Conservation (phyloP, 2,797 vertebrate genomes). For the Babyrousa celebensis region DNA sequence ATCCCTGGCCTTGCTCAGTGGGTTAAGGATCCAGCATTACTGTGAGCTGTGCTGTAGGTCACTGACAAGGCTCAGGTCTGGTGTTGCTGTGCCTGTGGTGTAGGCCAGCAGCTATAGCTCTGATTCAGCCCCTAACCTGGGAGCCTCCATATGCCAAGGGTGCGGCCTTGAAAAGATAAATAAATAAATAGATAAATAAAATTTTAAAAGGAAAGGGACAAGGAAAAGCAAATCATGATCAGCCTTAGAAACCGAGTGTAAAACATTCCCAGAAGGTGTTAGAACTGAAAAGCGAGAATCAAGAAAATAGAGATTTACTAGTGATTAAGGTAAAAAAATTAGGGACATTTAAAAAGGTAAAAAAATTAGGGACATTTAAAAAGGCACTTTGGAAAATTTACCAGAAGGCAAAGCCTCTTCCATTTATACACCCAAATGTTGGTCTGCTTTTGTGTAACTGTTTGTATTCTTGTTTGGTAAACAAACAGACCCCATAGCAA, state of each 20-base stretch:
- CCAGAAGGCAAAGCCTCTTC: constrained; percentile 68
- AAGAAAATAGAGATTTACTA: not conserved
- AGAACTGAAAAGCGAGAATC: not conserved
- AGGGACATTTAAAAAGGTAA: constrained; percentile 4
- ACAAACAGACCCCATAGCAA: constrained; percentile 89
- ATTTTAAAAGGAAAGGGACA: not conserved
- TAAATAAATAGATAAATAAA: no score
- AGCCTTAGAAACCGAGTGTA: constrained; percentile 22
- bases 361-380: constrained; percentile 7
- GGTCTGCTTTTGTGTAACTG: constrained; percentile 89
- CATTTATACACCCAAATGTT: constrained; percentile 84
- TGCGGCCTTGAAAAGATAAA: no score
- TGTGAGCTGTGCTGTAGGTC: no score
- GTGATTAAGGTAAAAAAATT: constrained; percentile 6
- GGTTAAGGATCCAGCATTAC: no score
- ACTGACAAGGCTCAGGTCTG: no score
- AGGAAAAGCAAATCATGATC: not conserved
- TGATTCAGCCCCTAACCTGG: no score
- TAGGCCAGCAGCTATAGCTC: no score
- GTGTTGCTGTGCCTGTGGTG: no score
- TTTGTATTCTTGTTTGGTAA: constrained; percentile 90
- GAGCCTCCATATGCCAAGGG: no score
- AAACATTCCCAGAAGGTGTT: not conserved
- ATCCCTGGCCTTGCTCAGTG: no score
- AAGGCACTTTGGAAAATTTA: constrained; percentile 59